Percentiles rank a stretch among this genome's conserved stretches.
These are phyloP conservation scores for Drosophila rellima DNA, from an alignment of 2,888 invertebrate genomes.

Conservation along the genomic window DNA sequence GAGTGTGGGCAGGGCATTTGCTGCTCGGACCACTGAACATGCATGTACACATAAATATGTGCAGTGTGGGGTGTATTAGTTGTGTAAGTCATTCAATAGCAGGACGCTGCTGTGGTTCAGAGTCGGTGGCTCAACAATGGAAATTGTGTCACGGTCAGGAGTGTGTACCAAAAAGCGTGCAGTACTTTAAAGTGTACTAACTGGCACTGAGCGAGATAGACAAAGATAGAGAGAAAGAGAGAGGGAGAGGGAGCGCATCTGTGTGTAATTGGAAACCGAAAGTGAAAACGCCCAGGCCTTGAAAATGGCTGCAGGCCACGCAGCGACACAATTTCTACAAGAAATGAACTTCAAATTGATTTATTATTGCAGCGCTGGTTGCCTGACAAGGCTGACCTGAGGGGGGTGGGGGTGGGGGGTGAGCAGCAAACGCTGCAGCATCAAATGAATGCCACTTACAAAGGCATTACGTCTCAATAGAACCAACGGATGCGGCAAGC, in stretches of 20 bases:
- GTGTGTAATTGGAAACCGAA: constrained; percentile 77
- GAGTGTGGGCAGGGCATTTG: constrained; percentile 17
- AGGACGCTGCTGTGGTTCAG: constrained; percentile 28
- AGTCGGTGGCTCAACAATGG: constrained; percentile 60
- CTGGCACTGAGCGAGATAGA: constrained; percentile 12
- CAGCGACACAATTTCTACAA: constrained; percentile 53
- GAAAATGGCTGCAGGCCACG: constrained; percentile 57
- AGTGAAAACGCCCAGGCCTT: constrained; percentile 80
- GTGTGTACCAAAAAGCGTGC: constrained; percentile 55
- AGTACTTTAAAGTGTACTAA: constrained; percentile 32
- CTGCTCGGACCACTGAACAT: constrained; percentile 1
- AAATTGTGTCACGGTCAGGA: constrained; percentile 82
- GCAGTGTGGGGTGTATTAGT: constrained; percentile 25
- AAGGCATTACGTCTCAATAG: constrained; percentile 57
- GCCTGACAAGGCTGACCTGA: neutral
- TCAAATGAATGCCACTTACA: constrained; percentile 68
- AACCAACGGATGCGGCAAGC: constrained; percentile 29
- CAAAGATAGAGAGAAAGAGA: constrained; percentile 2
- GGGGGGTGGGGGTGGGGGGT: neutral
- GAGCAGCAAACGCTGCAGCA: constrained; percentile 39
- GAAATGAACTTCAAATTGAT: constrained; percentile 70
- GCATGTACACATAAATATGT: neutral
- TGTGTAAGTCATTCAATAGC: constrained; percentile 33
- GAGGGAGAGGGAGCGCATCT: constrained; percentile 10
- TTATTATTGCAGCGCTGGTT: constrained; percentile 63